These are phyloP conservation scores for Oncorhynchus mykiss DNA, from an alignment of 2,113 vertebrate species.

Conservation along the genomic window DNA sequence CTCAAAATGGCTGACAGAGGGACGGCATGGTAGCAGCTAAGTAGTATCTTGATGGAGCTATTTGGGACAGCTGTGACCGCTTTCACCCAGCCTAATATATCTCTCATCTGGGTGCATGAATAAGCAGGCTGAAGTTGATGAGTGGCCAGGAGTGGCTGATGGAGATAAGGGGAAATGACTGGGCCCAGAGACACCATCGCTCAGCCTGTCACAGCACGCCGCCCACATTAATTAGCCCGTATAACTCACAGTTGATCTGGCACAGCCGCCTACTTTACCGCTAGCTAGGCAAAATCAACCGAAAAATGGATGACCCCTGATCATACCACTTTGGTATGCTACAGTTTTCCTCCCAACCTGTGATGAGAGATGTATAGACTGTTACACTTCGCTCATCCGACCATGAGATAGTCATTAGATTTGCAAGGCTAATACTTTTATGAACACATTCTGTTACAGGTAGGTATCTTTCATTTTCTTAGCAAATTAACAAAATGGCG, in stretches of 20 bases:
- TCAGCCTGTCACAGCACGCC: conserved; percentile 48
- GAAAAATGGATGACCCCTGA: neutral
- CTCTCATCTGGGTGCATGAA: conserved; percentile 23
- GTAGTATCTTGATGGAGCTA: neutral
- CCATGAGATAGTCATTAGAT: neutral
- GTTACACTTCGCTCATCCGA: neutral
- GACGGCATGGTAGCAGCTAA: neutral
- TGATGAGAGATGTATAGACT: neutral
- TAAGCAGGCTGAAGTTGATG: conserved; percentile 34
- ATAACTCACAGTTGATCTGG: conserved; percentile 27
- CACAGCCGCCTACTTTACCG: neutral
- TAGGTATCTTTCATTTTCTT: neutral
- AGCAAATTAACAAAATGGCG: neutral
- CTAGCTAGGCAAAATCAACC: neutral
- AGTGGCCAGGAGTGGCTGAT: conserved; percentile 40
- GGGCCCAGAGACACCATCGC: conserved; percentile 44
- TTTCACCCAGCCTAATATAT: conserved; percentile 1
- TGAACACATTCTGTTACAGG: conserved; percentile 24
- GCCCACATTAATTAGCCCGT: conserved; percentile 52
- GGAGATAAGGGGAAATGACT: conserved; percentile 56
- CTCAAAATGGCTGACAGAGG: neutral
- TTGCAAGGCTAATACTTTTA: neutral
- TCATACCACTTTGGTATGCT: neutral
- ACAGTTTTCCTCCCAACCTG: neutral
- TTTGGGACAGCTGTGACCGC: conserved; percentile 20